Base-by-base conservation (phyloP, 2,888 invertebrate species). In the Cephus spinipes region DNA sequence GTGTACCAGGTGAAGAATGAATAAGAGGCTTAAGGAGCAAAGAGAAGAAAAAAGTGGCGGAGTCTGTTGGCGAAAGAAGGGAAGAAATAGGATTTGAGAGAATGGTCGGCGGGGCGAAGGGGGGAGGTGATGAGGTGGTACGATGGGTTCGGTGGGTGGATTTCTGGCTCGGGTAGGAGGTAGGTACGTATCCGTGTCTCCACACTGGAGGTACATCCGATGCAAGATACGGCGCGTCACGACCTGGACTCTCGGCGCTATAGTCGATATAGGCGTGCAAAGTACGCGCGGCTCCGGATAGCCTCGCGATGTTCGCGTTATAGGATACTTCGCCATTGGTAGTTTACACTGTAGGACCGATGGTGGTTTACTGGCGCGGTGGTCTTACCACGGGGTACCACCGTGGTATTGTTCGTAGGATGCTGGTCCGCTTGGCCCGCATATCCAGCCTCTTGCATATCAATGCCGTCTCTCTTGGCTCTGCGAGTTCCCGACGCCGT, bases 201-300 rank as follows among this genome's bases (percentile, higher is more conserved):
- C 90, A 89, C 90, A 90, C 90, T 90, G 90, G 88, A 88, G 89
- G 89, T 90, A 90, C 90, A 90, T 90, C 89, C 88, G 90, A 91
- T 91, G 90, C 88, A 89, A 90, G 90, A 91, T 90, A 90, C 87
- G 87, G 87, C 88, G 87, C 90, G 90, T 91, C 90, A 91, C 90
- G 90, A 91, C 88, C 88, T 87, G 86, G 84, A 85, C 86, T 84
- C 86, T 81, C 84, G 84, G 85, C 86, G 87, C 87, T 87, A 86
- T 88, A 88, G 85, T 86, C 85, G 84, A 86, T 87, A 84, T 84
- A 85, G 86, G 40, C 86, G 86, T 87, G 88, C 86, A 86, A 87
- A 88, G 85, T 87, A 86, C 85, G 83, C 83, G 84, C 84, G 79
- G 85, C 86, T 84, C 85, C 85, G 87, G 86, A 85, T 84, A 84